These are phyloP conservation scores for Characodon lateralis DNA, from an alignment of 2,797 vertebrate genomes.

Conservation along the genomic window DNA sequence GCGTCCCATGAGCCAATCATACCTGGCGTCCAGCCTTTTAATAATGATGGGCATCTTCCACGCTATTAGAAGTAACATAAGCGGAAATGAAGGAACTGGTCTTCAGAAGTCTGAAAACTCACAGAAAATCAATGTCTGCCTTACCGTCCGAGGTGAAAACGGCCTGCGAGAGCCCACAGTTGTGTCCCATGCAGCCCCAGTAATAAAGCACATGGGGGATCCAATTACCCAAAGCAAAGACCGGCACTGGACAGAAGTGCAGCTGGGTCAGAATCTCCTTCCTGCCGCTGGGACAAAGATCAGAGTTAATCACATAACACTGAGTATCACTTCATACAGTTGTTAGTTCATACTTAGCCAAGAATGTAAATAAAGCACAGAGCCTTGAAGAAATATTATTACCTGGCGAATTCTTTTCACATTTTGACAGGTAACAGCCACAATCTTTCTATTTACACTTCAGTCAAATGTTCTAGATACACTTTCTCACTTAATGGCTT, in stretches of 20 bases:
- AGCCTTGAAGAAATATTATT: background rate
- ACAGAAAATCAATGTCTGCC: background rate
- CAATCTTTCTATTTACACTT: background rate
- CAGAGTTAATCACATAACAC: background rate
- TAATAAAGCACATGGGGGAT: conserved; percentile 79
- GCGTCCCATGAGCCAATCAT: conserved; percentile 77
- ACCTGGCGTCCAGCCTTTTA: conserved; percentile 81
- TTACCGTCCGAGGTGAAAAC: conserved; percentile 77
- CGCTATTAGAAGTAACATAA: conserved; percentile 54
- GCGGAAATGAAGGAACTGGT: background rate
- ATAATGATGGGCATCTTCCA: conserved; percentile 72
- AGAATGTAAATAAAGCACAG: background rate
- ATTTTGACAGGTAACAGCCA: background rate
- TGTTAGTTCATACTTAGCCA: background rate
- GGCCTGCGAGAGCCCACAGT: conserved; percentile 76
- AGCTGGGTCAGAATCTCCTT: conserved; percentile 78
- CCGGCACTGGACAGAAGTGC: conserved; percentile 79
- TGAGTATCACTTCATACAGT: background rate
- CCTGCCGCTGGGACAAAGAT: conserved; percentile 34
- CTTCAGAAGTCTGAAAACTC: background rate
- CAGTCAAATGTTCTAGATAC: too few species aligned
- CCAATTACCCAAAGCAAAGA: conserved; percentile 82
- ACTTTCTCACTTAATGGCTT: too few species aligned
- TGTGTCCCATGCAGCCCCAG: conserved; percentile 73
- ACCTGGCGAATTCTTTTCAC: background rate